Evolutionary conservation across 2,888 invertebrate species (phyloP).

Genomic region (Cryptocephalus primarius): DNA sequence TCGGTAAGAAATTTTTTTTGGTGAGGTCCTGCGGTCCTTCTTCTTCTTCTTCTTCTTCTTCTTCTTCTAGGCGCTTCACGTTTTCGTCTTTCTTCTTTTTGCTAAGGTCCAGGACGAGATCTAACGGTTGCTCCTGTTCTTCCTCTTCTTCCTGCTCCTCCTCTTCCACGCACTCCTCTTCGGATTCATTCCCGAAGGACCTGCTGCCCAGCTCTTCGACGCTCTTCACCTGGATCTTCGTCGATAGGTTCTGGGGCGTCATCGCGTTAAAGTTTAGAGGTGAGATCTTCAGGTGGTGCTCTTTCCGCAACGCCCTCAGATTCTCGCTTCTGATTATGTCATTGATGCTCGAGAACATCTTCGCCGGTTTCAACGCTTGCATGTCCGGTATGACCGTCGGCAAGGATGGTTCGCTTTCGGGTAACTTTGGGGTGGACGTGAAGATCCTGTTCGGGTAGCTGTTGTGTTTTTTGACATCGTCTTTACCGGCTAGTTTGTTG

Average conservation of each 20-base stretch:
- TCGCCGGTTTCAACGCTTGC: slow-evolving; percentile 20
- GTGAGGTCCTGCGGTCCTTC: slow-evolving; percentile 37
- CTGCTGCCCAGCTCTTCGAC: slow-evolving; percentile 50
- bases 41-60: slow-evolving; percentile 16
- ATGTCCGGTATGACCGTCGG: slow-evolving; percentile 18
- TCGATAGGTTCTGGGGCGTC: slow-evolving; percentile 9
- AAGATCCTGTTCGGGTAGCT: slow-evolving; percentile 23
- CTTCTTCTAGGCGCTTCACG: slow-evolving; percentile 20
- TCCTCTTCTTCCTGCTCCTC: slow-evolving; percentile 19
- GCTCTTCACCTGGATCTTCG: slow-evolving; percentile 42
- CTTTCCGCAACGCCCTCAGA: slow-evolving; percentile 19
- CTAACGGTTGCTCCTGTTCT: slow-evolving; percentile 28
- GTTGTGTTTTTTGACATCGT: slow-evolving; percentile 43
- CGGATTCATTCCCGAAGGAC: slow-evolving; percentile 24
- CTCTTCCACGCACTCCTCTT: slow-evolving; percentile 22
- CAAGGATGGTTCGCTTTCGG: slow-evolving; percentile 10
- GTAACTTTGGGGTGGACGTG: slow-evolving; percentile 29
- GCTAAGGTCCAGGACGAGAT: slow-evolving; percentile 65
- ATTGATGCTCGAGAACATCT: slow-evolving; percentile 19
- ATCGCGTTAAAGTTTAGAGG: slow-evolving; percentile 11
- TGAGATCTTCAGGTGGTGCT: slow-evolving; percentile 19
- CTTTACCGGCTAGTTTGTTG: slow-evolving; percentile 41
- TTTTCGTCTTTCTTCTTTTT: slow-evolving; percentile 47
- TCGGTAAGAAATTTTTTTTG: slow-evolving; percentile 35
- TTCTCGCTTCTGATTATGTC: slow-evolving; percentile 22